Evolutionary conservation across 1,140 invertebrate genomes (phyloP), one percentile per base, ranked within the genome.

Genomic region (Drosophila pallidifrons): DNA sequence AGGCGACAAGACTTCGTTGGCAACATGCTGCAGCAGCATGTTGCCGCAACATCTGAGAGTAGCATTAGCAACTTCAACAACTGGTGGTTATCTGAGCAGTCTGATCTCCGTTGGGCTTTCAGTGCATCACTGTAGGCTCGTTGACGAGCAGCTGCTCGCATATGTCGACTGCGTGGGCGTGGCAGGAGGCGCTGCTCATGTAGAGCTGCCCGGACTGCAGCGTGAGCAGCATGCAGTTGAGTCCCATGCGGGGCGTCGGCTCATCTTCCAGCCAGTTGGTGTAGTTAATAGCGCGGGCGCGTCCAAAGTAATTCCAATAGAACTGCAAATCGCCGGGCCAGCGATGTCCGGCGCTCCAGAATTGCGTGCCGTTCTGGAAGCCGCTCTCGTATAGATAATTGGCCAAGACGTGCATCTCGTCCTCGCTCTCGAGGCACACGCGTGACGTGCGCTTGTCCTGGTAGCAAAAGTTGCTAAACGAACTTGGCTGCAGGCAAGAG

Each of bases 301-400:
- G 75, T 0, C 83, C 83, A 54, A 89, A 88, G 55, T 88, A 89
- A 15, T 88, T 89, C 85, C 85, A 88, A 49, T 88, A 89, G 68
- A 88, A 88, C 5, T 52, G 81, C 41, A 76, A n/a, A 6, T 88
- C 85, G 0, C 65, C 65, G 0, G 85, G 77, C 85, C 85, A 88
- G 1, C 85, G 85, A 45, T 88, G 78, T 0, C 85, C 85, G 1
- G 85, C 85, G 35, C 85, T 85, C 85, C 85, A 88, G 68, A 88
- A 88, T 7, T 81, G 61, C 4, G 81, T 79, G 5, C 85, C 85
- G 41, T 79, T 71, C 28, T 49, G 51, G 16, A 64, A 88, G 46
- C 81, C 85, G 28, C 46, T 64, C 1, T 51, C 75, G 51, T 71
- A 65, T 1, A 89, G 63, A 41, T 81, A 67, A 13, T 78, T 70